A percentile compares a stretch with the other conserved stretches of the same genome.
Conservation (phyloP, 2,113 vertebrate species). For the Sialia sialis region DNA sequence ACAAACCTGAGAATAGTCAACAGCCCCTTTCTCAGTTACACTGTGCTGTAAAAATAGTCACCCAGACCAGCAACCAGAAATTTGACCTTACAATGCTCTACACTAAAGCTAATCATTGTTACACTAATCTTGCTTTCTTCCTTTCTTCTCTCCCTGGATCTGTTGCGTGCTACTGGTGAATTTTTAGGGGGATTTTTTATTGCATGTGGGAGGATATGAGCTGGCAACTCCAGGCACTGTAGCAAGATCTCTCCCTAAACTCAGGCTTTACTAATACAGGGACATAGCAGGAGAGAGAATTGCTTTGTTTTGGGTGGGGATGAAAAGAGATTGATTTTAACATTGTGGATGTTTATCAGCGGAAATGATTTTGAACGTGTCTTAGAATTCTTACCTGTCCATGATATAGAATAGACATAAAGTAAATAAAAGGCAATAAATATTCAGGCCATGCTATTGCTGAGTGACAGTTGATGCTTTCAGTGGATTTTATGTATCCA, state of each 20-base stretch:
- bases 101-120: neutral
- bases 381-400: neutral
- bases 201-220: neutral
- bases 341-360: neutral
- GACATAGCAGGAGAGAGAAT: neutral
- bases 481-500: constrained; percentile 12
- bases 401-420: neutral
- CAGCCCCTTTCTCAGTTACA: constrained; percentile 54
- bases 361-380: neutral
- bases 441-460: neutral
- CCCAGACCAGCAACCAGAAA: constrained; percentile 5
- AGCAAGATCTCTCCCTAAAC: neutral
- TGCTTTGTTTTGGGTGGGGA: neutral
- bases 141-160: neutral
- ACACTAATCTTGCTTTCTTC: neutral
- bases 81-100: constrained; percentile 30
- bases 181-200: neutral
- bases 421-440: constrained; percentile 24
- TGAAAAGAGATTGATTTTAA: neutral
- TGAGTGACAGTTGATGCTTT: neutral
- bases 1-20: constrained; percentile 35
- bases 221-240: neutral
- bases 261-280: neutral
- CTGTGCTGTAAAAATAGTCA: constrained; percentile 41
- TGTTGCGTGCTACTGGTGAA: neutral